Base-by-base conservation (phyloP, 2,888 invertebrate genomes). In the Lobophora halterata region DNA sequence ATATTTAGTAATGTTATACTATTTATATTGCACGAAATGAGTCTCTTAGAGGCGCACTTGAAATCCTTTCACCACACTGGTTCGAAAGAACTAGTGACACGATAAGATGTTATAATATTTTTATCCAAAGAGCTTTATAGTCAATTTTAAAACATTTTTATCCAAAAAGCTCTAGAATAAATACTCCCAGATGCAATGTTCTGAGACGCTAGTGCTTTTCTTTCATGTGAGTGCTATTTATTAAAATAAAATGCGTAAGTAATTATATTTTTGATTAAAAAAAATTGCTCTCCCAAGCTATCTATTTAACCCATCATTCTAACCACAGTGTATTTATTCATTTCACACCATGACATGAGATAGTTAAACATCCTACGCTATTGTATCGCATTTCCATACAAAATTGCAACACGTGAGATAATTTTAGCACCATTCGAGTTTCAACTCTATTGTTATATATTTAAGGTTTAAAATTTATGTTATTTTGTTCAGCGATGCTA, bases 311-410 rank as follows among this genome's bases (percentile, higher is more conserved):
- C 33, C 46, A 52, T 52, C 45, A 34, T 19, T 19, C 10, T 9
- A 40, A 28, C 32, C 27, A 30, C 32, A 10, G n/a, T 29, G 42
- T 32, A 36, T 40, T 44, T 40, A 35, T 31, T 36, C 31, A 32
- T 45, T 33, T 41, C 37, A 33, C 32, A 46, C 40, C 33, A 34
- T 39, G 48, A 46, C 49, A 47, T 29, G 47, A 48, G 50, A 52
- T 44, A 40, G 46, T 45, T 35, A 38, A 29, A 31, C 39, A 45
- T 47, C 45, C 35, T 29, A 26, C 37, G 21, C 37, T 52, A 60
- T 64, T 64, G 65, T 61, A n/a, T 50, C 31, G 13, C 5, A 39
- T 61, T 67, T 66, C 56, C 64, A 61, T 47, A 52, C 35, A 21
- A 21, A 9, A 26, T 61, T 64, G 40, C 57, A 39, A 51, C 52